A percentile compares a stretch with the other conserved stretches of the same genome.
Evolutionary conservation across 2,113 vertebrate species (phyloP).

Genomic region (Platichthys stellatus): DNA sequence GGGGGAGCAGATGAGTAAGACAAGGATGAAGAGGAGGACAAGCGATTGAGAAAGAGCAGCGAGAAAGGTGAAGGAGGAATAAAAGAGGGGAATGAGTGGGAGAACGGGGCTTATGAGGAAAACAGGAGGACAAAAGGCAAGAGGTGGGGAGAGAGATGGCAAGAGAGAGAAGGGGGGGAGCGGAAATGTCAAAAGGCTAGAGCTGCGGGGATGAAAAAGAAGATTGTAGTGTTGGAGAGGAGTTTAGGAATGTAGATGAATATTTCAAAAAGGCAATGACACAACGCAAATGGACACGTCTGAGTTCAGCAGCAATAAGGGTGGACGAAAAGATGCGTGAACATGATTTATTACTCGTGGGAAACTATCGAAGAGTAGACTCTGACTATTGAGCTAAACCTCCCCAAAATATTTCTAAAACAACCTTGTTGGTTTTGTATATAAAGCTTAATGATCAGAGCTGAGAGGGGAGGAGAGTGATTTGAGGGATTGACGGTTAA

Average conservation of each 20-base stretch:
- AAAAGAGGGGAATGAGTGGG: conserved; percentile 7
- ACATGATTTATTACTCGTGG: conserved; percentile 12
- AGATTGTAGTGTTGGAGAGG: conserved; percentile 40
- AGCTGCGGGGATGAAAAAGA: conserved; percentile 43
- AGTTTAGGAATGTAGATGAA: conserved; percentile 53
- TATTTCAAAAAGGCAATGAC: conserved; percentile 64
- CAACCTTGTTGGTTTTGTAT: neutral
- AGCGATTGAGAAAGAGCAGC: conserved; percentile 6
- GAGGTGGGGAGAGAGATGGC: conserved; percentile 10
- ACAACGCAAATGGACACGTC: conserved; percentile 41
- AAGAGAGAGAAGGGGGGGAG: conserved; percentile 28
- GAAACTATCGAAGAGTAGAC: neutral
- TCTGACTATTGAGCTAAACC: neutral
- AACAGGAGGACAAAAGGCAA: conserved; percentile 20
- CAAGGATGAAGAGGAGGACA: conserved; percentile 1
- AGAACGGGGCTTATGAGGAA: conserved; percentile 27
- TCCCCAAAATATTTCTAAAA: neutral
- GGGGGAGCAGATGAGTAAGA: conserved; percentile 11
- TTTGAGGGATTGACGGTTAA: too few species aligned
- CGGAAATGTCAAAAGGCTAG: conserved; percentile 1
- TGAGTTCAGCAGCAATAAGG: conserved; percentile 8
- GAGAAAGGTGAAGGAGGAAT: conserved; percentile 14
- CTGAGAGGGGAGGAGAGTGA: too few species aligned
- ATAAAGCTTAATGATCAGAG: too few species aligned
- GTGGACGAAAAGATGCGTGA: conserved; percentile 10